phyloP scores from a whole-genome alignment of 2,888 invertebrate genomes.

The Drosophila sordidula region DNA sequence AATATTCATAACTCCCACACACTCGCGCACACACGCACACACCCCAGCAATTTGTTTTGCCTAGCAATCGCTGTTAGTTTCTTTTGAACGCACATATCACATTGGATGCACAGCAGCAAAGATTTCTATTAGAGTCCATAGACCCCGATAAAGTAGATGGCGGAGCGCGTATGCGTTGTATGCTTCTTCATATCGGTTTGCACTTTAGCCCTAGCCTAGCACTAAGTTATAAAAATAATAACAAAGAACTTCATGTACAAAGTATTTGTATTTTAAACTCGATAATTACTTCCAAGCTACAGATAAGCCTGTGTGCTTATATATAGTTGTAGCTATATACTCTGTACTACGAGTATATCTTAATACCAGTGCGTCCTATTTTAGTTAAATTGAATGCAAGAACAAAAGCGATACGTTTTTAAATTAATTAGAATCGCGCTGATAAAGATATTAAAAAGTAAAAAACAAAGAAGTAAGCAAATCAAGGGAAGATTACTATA shows the following conservation, averaged over 20 bases:
- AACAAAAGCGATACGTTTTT: constrained; percentile 51
- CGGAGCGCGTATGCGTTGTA: constrained; percentile 2
- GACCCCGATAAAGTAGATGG: constrained; percentile 25
- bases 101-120: constrained; percentile 54
- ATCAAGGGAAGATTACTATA: constrained; percentile 27
- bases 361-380: constrained; percentile 72
- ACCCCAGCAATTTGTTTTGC: constrained; percentile 53
- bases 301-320: constrained; percentile 24
- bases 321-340: constrained; percentile 15
- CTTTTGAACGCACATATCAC: constrained; percentile 63
- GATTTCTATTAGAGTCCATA: constrained; percentile 48
- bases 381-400: constrained; percentile 57
- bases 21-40: constrained; percentile 6
- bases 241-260: constrained; percentile 65
- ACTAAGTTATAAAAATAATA: constrained; percentile 42
- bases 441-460: constrained; percentile 33
- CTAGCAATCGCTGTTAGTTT: constrained; percentile 55
- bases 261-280: constrained; percentile 70
- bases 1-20: not conserved
- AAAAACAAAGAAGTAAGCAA: constrained; percentile 4
- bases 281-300: constrained; percentile 44
- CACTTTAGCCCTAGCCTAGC: constrained; percentile 59
- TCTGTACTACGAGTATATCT: constrained; percentile 24
- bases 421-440: constrained; percentile 52
- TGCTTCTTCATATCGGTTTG: constrained; percentile 60